phyloP scores from a whole-genome alignment of 92 coral and sea anemone species.

The Meandrina meandrites region DNA sequence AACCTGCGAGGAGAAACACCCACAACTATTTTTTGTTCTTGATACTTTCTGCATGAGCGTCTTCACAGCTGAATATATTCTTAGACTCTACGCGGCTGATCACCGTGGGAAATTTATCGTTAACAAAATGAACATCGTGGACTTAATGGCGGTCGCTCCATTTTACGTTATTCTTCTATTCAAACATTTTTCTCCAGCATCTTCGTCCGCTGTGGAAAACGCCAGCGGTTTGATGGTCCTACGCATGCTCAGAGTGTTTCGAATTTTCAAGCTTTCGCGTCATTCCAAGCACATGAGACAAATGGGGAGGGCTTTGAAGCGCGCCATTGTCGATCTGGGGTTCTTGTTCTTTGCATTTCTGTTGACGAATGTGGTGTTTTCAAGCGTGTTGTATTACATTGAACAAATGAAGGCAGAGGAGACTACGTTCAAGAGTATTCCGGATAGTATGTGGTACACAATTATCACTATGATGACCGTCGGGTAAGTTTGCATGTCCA shows the following conservation, averaged over 20 bases:
- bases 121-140: slow-evolving; percentile 79
- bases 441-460: slow-evolving; percentile 96
- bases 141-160: slow-evolving; percentile 79
- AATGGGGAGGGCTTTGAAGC: slow-evolving; percentile 81
- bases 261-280: slow-evolving; percentile 90
- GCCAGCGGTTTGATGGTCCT: slow-evolving; percentile 79
- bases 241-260: slow-evolving; percentile 82
- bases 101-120: slow-evolving; percentile 58
- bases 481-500: slow-evolving; percentile 68
- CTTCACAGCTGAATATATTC: slow-evolving; percentile 79
- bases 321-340: slow-evolving; percentile 84
- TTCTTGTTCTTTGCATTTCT: slow-evolving; percentile 86
- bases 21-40: slow-evolving; percentile 57
- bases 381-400: slow-evolving; percentile 80
- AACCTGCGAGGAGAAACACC: slow-evolving; percentile 76
- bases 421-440: slow-evolving; percentile 79
- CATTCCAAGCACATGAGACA: slow-evolving; percentile 87
- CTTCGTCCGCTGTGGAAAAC: slow-evolving; percentile 54
- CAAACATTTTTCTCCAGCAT: slow-evolving; percentile 39
- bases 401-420: slow-evolving; percentile 56
- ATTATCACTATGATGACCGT: slow-evolving; percentile 98
- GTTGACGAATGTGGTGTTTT: slow-evolving; percentile 83
- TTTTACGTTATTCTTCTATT: slow-evolving; percentile 74
- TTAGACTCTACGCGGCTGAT: slow-evolving; percentile 83
- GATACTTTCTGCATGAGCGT: slow-evolving; percentile 81